Evolutionary conservation across 2,888 invertebrate species (phyloP).

Genomic region (Rutpela maculata): DNA sequence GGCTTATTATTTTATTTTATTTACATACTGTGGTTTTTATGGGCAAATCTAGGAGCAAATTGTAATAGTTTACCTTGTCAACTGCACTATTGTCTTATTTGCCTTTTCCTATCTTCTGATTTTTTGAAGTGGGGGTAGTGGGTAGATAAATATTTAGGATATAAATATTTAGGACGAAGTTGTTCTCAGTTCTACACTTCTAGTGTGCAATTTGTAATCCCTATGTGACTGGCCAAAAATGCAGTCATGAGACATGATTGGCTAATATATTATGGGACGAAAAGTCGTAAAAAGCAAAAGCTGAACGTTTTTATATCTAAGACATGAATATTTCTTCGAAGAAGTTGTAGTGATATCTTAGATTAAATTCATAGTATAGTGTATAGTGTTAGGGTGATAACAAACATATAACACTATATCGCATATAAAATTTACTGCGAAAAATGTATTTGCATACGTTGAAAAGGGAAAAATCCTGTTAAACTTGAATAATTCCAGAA

Average conservation of each 20-base stretch:
- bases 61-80: too few species aligned
- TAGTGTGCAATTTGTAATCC: not conserved
- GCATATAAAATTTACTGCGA: constrained; percentile 27
- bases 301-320: not conserved
- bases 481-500: constrained; percentile 31
- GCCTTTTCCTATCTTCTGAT: too few species aligned
- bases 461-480: constrained; percentile 7
- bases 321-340: not conserved
- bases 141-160: too few species aligned
- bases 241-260: not conserved
- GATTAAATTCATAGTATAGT: constrained; percentile 17
- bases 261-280: not conserved
- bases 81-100: too few species aligned
- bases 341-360: constrained; percentile 12
- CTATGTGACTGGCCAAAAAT: not conserved
- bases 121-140: too few species aligned
- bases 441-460: constrained; percentile 21
- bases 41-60: too few species aligned
- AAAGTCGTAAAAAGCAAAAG: not conserved
- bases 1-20: too few species aligned
- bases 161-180: too few species aligned
- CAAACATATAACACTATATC: constrained; percentile 31
- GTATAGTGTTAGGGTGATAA: constrained; percentile 1
- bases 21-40: too few species aligned
- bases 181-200: too few species aligned